Base-by-base conservation (phyloP, 2,113 vertebrate genomes). In the Colaptes auratus region DNA sequence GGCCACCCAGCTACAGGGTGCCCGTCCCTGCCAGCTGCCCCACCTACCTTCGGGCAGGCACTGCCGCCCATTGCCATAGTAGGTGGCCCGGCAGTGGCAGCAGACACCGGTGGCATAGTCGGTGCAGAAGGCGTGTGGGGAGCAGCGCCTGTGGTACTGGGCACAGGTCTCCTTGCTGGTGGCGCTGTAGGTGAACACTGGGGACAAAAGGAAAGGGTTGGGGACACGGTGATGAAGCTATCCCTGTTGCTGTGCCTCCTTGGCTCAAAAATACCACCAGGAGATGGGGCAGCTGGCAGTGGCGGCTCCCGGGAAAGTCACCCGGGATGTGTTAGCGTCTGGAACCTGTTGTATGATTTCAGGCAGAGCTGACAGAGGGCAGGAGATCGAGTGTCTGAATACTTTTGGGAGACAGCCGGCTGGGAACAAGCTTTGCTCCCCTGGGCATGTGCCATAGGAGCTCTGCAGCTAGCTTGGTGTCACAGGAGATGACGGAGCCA, bases 61-160 rank as follows among this genome's bases (percentile, higher is more conserved):
- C 65, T 99, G 98, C 27, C 96, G 96, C 53, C 99, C 99, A 4
- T 99, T 99, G 80, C 99, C 99, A 0, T 99, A 99, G 95, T 98
- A 99, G 69, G 97, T 97, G 31, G 98, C 82, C 56, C 85, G 97
- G 93, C 99, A 99, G 96, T 99, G 98, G 81, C 99, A 99, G 95
- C 99, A 99, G 95, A 97, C 97, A 48, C 99, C 99, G 0, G 98
- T 82, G 85, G 98, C 25, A 4, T 99, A 99, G 95, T 99, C 98
- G 0, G 98, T 98, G 96, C 99, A 99, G 95, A 98, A 97, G 72
- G 98, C 98, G 4, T 99, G 98, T 23, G 94, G 98, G 82, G 99
- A 99, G 91, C 99, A 99, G 71, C 95, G 97, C 53, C 97, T 88
- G 7, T 98, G 98, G 92, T 98, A 98, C 58, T 93, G 88, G 72